Percentiles rank a stretch among this genome's conserved stretches.
phyloP scores from a whole-genome alignment of 2,888 invertebrate genomes.

The Netelia fuscicornis region DNA sequence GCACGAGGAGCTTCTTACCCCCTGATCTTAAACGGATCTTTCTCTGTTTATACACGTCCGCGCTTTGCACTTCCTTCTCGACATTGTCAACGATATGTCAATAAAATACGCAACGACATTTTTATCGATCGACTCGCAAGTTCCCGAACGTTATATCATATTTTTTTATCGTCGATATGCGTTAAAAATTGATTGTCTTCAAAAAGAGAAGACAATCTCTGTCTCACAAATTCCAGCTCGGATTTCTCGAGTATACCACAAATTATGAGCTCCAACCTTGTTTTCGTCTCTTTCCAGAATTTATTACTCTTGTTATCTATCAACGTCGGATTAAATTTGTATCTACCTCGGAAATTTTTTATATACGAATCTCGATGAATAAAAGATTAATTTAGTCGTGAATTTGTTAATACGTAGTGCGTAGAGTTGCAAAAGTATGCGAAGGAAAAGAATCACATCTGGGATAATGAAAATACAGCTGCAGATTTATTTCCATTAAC shows the following conservation, averaged over 20 bases:
- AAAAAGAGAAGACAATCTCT: neutral
- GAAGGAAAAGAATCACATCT: too few relatives aligned
- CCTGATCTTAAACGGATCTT: neutral
- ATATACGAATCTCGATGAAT: neutral
- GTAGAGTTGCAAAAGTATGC: too few relatives aligned
- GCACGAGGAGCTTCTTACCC: constrained; percentile 38
- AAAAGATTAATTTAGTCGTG: neutral
- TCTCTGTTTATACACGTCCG: neutral
- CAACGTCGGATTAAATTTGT: neutral
- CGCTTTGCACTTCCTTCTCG: neutral
- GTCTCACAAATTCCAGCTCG: too few relatives aligned
- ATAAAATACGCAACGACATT: constrained; percentile 17
- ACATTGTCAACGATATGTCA: constrained; percentile 12
- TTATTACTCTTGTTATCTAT: neutral
- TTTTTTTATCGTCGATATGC: too few relatives aligned
- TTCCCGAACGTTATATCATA: too few relatives aligned
- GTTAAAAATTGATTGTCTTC: neutral
- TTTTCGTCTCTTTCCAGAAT: neutral
- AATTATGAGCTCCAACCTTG: neutral
- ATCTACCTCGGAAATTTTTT: neutral
- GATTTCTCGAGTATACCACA: too few relatives aligned
- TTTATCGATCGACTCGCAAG: neutral
- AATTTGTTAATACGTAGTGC: neutral
- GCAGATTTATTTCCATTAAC: too few relatives aligned
- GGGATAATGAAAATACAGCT: too few relatives aligned